Base-by-base conservation (phyloP, 1,140 invertebrate species). In the Lasioglossum albipes region DNA sequence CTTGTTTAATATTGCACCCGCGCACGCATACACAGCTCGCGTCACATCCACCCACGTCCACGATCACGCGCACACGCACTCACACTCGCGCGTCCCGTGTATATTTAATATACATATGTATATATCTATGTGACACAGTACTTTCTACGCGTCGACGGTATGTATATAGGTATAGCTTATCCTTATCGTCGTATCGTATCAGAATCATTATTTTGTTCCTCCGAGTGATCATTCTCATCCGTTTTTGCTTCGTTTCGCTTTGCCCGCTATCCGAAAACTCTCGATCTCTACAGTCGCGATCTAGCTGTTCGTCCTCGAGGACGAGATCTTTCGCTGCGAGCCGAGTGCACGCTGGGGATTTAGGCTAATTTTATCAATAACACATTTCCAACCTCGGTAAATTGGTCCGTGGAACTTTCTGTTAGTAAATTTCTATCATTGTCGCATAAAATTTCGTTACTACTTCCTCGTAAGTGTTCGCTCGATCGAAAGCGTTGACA, bases 101-200 rank as follows among this genome's bases (percentile, higher is more conserved):
- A 31, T 67, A 16, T 64, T 62, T 68, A 36, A 5, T 62, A 31
- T 45, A 61, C 52, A 69, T 64, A 54, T 64, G 61, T 80, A 80
- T 27, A 27, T 27, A 27, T 31, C 67, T 69, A 81, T 74, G 52
- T 84, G 64, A 83, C 84, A 81, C 69, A 78, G 68, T 83, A 87
- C 81, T 83, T 84, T 86, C 84, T 86, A 86, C 84, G 80, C 84
- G 62, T 82, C 84, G 84, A 82, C 80, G 75, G 80, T 85, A 82
- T 81, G 79, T 81, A 86, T 69, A 86, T 79, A 86, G 64, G 65
- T 84, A 83, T 83, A 67, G 79, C 72, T 83, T 85, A 82, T 86
- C 69, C 41, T 79, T 85, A 79, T 85, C 82, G 62, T 84, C 84
- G 67, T 75, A 74, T 84, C 74, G 49, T 79, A 82, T 86, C 73